Evolutionary conservation across 2,888 invertebrate species (phyloP), one percentile per base, ranked within the genome.

Genomic region (Nipponacmea schrenckii): DNA sequence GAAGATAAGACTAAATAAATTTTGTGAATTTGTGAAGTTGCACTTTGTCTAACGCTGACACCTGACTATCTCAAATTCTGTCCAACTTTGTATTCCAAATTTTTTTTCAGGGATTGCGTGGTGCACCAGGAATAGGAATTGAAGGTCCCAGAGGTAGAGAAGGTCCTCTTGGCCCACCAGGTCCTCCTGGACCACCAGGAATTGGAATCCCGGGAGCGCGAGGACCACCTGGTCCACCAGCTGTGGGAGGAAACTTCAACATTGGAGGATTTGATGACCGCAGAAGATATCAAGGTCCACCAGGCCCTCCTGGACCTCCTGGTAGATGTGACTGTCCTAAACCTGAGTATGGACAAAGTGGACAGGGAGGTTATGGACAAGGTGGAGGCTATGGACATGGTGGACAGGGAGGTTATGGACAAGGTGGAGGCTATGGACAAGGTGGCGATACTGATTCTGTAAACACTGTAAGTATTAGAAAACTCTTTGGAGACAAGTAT

Each of bases 301-400:
- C 82, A 12, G 85, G 85, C 7, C 83, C 83, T 1, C 81, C 81
- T 10, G 84, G 85, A 0, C 80, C 79, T 1, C 79, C 83, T 10
- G 80, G 79, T 74, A 20, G 56, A 69, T 64, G 69, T 64, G 26
- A 56, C 46, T 46, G 31, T 44, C 20, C 39, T 46, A 7, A 67
- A 70, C 62, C 50, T 69, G 27, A 66, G 76, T 31, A 67, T 45
- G 48, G 63, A 39, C 31, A 27, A 26, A n/a, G 75, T 75, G 48
- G 73, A 67, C 44, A 50, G 73, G 65, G 31, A 17, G 26, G 24
- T 8, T 46, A 46, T 67, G 65, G 14, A 39, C 14, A 39, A 39
- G 39, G 39, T 39, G 39, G 39, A 39, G 39, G 39, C 39, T 39
- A 39, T 39, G 39, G 63, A 39, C 31, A 27, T 20, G 17, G 75